Evolutionary conservation across 2,113 vertebrate species (phyloP), one percentile per base, ranked within the genome.

Genomic region (Malurus cyaneus): DNA sequence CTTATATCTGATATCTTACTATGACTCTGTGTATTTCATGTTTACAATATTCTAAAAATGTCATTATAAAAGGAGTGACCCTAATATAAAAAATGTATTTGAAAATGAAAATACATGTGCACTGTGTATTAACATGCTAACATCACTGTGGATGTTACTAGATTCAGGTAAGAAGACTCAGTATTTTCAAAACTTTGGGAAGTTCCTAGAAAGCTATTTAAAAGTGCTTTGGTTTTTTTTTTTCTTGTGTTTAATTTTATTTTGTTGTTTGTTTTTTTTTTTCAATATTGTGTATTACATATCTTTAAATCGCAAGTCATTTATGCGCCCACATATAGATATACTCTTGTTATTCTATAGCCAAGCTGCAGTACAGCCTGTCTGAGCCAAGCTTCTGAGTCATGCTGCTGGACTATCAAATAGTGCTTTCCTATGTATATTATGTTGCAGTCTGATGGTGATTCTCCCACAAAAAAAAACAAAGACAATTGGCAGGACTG

Each of bases 371-470:
- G 13, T 11, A 9, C 6, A n/a, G 31, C 31, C 5, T 31, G 23
- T 59, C 53, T 34, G 34, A 82, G 71, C 2, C 10, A 71, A 67
- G 11, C 3, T 26, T 60, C 20, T 49, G 11, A 12, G 24, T 7
- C 16, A 34, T 19, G 20, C 6, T 23, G 9, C 3, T 69, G 14
- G 52, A 29, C 6, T 26, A 41, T 61, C 2, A 8, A 77, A 53
- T 0, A 67, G 1, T 7, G 25, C 61, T 71, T 57, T 29, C 23
- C 23, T 16, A 2, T 5, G 3, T 7, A 26, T 5, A 3, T 47
- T 66, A n/a, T 4, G 4, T 39, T 62, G 21, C 23, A 53, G 4
- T 23, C 21, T 32, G 7, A 14, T 8, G 3, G 5, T 41, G 19
- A 41, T 21, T 2, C 39, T 11, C 12, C 12, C 19, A 41, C 28